These are phyloP conservation scores for Eulithis testata DNA, from an alignment of 2,888 invertebrate genomes.

Conservation along the genomic window DNA sequence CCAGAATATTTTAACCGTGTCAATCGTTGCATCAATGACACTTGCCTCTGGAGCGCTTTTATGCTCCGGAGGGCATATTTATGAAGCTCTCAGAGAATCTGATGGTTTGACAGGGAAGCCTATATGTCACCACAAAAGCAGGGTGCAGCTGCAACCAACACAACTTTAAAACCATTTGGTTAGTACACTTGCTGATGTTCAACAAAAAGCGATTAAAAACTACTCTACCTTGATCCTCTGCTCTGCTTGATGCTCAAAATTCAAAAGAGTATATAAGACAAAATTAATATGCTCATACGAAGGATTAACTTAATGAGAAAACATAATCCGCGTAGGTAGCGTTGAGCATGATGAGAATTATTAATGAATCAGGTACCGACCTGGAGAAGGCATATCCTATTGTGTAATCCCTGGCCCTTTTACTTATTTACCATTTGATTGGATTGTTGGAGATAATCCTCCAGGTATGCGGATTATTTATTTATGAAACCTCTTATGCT, in stretches of 20 bases:
- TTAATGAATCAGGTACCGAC: conserved; percentile 45
- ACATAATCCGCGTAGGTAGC: conserved; percentile 48
- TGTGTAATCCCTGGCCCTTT: conserved; percentile 43
- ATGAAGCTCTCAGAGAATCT: not conserved
- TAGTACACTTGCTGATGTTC: not conserved
- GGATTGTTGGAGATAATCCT: conserved; percentile 44
- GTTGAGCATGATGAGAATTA: conserved; percentile 52
- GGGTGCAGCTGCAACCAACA: too few relatives aligned
- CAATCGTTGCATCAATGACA: not conserved
- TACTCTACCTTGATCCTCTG: too few relatives aligned
- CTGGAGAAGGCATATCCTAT: conserved; percentile 37
- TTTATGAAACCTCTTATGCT: conserved; percentile 29
- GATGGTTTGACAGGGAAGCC: not conserved
- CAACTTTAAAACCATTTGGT: too few relatives aligned
- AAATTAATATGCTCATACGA: conserved; percentile 59
- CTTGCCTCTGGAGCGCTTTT: not conserved
- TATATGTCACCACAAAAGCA: not conserved
- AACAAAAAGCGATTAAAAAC: too few relatives aligned
- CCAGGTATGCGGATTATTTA: conserved; percentile 39
- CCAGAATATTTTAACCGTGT: not conserved
- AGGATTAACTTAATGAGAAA: conserved; percentile 58
- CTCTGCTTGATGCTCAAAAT: conserved; percentile 21
- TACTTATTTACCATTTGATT: conserved; percentile 46
- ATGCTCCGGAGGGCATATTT: not conserved
- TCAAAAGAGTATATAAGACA: conserved; percentile 46